These are phyloP conservation scores for Zophobas morio DNA, from an alignment of 1,140 invertebrate species.

Conservation along the genomic window DNA sequence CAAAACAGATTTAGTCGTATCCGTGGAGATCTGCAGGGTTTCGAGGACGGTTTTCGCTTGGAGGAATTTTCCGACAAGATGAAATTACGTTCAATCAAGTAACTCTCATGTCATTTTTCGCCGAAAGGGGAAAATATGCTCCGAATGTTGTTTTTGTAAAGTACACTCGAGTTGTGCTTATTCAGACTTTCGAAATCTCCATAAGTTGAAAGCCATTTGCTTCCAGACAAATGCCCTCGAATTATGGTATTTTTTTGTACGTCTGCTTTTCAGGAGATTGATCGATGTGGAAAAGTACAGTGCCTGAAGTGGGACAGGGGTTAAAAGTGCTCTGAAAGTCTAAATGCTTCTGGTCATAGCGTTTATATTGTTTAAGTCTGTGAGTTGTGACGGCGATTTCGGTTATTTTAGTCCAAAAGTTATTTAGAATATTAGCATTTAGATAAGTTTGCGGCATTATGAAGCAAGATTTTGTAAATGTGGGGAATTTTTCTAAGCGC, in stretches of 20 bases:
- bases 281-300: neutral
- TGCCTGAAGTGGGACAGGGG: too few species aligned
- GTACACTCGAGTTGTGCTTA: neutral
- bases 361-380: too few species aligned
- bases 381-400: too few species aligned
- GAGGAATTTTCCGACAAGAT: neutral
- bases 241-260: neutral
- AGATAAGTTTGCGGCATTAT: too few species aligned
- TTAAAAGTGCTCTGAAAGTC: too few species aligned
- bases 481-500: too few species aligned
- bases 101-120: neutral
- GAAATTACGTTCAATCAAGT: neutral
- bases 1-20: neutral
- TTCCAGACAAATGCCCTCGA: neutral
- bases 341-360: too few species aligned
- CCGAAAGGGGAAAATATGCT: neutral
- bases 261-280: neutral
- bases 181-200: neutral
- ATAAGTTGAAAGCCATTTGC: neutral
- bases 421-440: too few species aligned
- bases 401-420: too few species aligned
- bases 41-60: neutral
- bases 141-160: constrained; percentile 1
- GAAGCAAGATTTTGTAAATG: too few species aligned
- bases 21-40: neutral